Base-by-base conservation (phyloP, 2,113 vertebrate species). In the Eclectus roratus region DNA sequence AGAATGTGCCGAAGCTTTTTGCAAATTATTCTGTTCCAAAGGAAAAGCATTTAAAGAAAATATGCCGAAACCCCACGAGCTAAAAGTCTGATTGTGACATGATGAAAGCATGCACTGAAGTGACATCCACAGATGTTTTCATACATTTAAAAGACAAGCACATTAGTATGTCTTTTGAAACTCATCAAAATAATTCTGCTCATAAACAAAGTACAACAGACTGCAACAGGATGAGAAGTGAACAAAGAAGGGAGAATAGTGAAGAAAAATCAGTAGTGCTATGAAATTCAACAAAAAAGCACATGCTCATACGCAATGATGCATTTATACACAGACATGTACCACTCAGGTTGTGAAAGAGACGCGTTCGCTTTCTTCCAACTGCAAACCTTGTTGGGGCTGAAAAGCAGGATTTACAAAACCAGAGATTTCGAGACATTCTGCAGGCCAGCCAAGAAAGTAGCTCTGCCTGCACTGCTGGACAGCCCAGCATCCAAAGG, bases 341-440 rank as follows among this genome's bases (percentile, higher is more conserved):
- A 41, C 50, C 21, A 31, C 52, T 76, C 33, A 21, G 19, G 31
- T 58, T 81, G 63, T 17, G 43, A 88, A 93, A 89, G 80, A 37
- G 7, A n/a, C 1, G 0, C 1, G 9, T 17, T 89, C 1, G 1
- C 37, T 82, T 80, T 68, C 82, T 86, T 91, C 56, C 72, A 86
- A 83, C 16, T 70, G 50, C 25, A 86, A 71, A 68, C 80, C 69
- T 37, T 23, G 46, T 4, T 68, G 80, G 31, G 58, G 69, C 2
- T 8, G 77, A 86, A 91, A 91, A 79, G 86, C 69, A 84, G 55
- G 83, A 88, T 64, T 88, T 84, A 66, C 43, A 80, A 74, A 92
- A 66, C 28, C 10, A 37, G 29, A n/a, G 68, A 71, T 91, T 94
- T 92, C 55, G 27, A 92, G 80, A 70, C 28, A 58, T 74, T 53